A percentile compares a stretch with the other conserved stretches of the same genome.
These are phyloP conservation scores for Stigmatopora argus DNA, from an alignment of 2,113 vertebrate species.

Conservation along the genomic window DNA sequence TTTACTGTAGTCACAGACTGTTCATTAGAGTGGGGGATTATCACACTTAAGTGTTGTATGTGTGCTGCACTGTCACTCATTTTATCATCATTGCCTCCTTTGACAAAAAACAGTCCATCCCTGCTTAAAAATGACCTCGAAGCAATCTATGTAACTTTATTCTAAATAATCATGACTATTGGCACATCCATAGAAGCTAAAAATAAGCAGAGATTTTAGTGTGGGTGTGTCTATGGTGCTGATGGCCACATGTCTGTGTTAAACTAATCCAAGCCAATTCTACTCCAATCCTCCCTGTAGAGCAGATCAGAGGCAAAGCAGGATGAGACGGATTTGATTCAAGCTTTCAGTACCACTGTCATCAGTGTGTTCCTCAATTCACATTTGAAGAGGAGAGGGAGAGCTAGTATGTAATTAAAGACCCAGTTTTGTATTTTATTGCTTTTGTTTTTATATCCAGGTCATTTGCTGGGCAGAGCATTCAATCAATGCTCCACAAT, in stretches of 20 bases:
- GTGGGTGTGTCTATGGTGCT: constrained; percentile 33
- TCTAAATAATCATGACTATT: no score
- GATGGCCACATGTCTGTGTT: constrained; percentile 35
- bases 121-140: not conserved
- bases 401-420: no score
- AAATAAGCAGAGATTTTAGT: not conserved
- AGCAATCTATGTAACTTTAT: not conserved
- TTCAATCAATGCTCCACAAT: no score
- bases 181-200: not conserved
- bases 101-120: not conserved
- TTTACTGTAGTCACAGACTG: not conserved
- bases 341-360: constrained; percentile 22
- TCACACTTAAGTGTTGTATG: no score
- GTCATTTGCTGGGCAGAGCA: no score
- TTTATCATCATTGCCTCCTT: not conserved
- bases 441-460: no score
- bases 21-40: not conserved
- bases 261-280: constrained; percentile 38
- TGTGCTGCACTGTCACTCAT: not conserved
- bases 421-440: no score
- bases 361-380: constrained; percentile 4
- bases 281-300: constrained; percentile 38
- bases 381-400: not conserved
- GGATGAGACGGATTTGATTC: constrained; percentile 45
- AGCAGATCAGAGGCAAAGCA: constrained; percentile 40